Percentiles rank a stretch among this genome's conserved stretches.
These are phyloP conservation scores for Perdita meconis DNA, from an alignment of 2,888 invertebrate species.

Conservation along the genomic window DNA sequence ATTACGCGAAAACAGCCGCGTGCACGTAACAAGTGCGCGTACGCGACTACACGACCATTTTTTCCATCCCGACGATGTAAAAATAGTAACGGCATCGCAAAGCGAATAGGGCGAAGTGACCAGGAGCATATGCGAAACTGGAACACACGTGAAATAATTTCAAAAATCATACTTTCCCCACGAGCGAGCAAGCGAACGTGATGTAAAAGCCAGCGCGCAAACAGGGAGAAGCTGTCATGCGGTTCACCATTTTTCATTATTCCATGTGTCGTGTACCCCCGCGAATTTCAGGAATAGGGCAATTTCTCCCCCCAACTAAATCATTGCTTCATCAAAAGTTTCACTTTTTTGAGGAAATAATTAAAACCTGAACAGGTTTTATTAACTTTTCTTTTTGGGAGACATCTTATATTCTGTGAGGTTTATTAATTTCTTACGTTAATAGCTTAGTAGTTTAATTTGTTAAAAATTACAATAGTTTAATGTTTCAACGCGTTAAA, in stretches of 20 bases:
- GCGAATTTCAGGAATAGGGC: conserved; percentile 12
- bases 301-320: conserved; percentile 5
- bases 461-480: too few relatives aligned
- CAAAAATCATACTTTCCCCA: conserved; percentile 43
- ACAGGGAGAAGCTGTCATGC: conserved; percentile 19
- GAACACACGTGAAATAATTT: conserved; percentile 57
- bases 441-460: too few relatives aligned
- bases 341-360: background rate
- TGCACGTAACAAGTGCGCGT: conserved; percentile 14
- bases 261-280: conserved; percentile 1
- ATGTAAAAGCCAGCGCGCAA: conserved; percentile 14
- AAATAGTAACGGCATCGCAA: conserved; percentile 34
- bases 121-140: conserved; percentile 3
- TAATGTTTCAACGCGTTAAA: too few relatives aligned
- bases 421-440: too few relatives aligned
- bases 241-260: conserved; percentile 53
- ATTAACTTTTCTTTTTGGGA: background rate
- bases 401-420: too few relatives aligned
- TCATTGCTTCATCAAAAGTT: background rate
- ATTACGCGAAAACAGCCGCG: conserved; percentile 26
- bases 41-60: conserved; percentile 19
- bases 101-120: conserved; percentile 8
- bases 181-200: conserved; percentile 15
- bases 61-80: conserved; percentile 13
- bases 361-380: background rate